Evolutionary conservation across 2,888 invertebrate genomes (phyloP).

Genomic region (Leptogaster cylindrica): DNA sequence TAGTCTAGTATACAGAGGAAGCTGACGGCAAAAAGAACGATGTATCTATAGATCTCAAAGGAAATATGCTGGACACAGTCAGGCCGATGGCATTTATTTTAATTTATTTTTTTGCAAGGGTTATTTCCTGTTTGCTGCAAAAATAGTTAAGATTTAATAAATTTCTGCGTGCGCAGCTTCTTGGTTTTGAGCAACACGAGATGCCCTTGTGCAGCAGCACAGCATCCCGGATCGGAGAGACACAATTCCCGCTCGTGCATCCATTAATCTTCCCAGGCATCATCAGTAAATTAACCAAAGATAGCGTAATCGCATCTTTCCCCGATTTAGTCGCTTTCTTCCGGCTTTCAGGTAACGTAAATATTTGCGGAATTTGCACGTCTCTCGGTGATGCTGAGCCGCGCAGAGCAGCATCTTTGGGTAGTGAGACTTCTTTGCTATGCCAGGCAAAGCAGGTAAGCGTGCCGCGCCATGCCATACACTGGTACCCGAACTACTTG

Average conservation of each 20-base stretch:
- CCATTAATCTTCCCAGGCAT: constrained; percentile 30
- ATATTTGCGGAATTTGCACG: constrained; percentile 40
- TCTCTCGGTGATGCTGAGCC: constrained; percentile 15
- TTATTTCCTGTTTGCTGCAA: no score
- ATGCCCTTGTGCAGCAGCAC: not conserved
- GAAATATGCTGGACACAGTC: no score
- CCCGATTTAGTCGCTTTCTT: constrained; percentile 25
- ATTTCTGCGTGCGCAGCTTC: no score
- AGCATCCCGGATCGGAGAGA: not conserved
- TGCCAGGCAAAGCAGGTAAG: constrained; percentile 26
- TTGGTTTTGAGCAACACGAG: no score
- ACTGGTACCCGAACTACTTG: constrained; percentile 19
- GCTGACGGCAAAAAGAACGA: no score
- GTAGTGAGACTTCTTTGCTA: not conserved
- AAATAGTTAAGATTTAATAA: no score
- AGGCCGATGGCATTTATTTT: no score
- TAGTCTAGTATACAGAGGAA: no score
- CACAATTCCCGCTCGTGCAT: constrained; percentile 19
- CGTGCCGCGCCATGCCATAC: constrained; percentile 13
- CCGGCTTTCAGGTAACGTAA: constrained; percentile 37
- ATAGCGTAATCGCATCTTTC: constrained; percentile 35
- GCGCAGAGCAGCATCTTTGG: not conserved
- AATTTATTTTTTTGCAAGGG: no score
- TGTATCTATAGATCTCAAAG: no score
- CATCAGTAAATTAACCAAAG: constrained; percentile 35